Evolutionary conservation across 2,113 vertebrate species (phyloP).

Genomic region (Piprites chloris): DNA sequence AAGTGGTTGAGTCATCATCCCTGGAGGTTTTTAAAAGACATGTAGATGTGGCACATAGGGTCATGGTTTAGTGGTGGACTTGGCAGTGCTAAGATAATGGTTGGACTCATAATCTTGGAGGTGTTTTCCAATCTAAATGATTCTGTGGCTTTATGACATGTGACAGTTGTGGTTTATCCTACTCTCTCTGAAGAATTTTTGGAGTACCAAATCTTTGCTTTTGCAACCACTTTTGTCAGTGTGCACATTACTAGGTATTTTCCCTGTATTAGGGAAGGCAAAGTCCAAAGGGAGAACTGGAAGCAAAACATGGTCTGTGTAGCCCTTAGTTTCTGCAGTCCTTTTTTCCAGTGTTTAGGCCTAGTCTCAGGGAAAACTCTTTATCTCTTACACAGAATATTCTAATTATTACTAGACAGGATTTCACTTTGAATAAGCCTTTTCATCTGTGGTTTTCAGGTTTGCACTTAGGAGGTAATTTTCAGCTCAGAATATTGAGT

Average conservation of each 20-base stretch:
- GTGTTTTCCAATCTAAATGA: not conserved
- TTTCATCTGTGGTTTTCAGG: not conserved
- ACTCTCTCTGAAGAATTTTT: not conserved
- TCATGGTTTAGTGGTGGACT: not conserved
- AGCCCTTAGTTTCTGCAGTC: not conserved
- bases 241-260: not conserved
- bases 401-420: not conserved
- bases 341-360: not conserved
- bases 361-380: not conserved
- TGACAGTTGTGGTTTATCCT: not conserved
- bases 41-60: not conserved
- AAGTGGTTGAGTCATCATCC: not conserved
- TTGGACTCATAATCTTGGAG: accelerated
- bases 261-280: not conserved
- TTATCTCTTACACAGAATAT: not conserved
- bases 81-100: not conserved
- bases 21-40: not conserved
- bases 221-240: not conserved
- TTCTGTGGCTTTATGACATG: not conserved
- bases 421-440: not conserved
- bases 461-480: not conserved
- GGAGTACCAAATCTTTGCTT: not conserved
- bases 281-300: not conserved
- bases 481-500: not conserved
- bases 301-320: not conserved